Evolutionary conservation across 2,113 vertebrate species (phyloP).

Genomic region (Bos javanicus): DNA sequence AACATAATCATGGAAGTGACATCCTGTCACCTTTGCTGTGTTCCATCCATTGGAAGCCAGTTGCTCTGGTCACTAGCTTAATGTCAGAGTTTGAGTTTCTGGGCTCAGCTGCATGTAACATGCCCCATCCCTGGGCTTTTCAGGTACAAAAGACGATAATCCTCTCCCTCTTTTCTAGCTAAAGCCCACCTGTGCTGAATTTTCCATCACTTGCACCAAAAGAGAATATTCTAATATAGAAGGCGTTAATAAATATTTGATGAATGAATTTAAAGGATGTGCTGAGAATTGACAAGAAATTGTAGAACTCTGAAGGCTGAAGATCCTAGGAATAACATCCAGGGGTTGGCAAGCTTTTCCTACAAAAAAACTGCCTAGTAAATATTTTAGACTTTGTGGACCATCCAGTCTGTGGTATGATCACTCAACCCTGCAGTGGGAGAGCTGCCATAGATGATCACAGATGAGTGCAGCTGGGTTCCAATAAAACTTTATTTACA

Average conservation of each 20-base stretch:
- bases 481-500: conserved; percentile 49
- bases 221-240: conserved; percentile 36
- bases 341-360: conserved; percentile 14
- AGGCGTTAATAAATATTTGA: conserved; percentile 46
- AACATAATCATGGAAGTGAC: neutral
- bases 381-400: conserved; percentile 1
- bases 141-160: neutral
- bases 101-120: neutral
- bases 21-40: neutral
- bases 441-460: neutral
- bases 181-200: neutral
- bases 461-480: neutral
- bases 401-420: neutral
- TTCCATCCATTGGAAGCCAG: neutral
- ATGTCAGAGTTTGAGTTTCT: neutral
- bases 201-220: conserved; percentile 3
- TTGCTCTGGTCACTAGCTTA: neutral
- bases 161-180: neutral
- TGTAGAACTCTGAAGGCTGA: conserved; percentile 15
- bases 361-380: conserved; percentile 24
- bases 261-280: conserved; percentile 31
- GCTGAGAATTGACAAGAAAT: conserved; percentile 47
- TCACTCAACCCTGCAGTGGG: neutral
- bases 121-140: neutral
- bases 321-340: conserved; percentile 20